Evolutionary conservation across 2,797 vertebrate species (phyloP), one percentile per base, ranked within the genome.

Genomic region (Lithobates sylvaticus): DNA sequence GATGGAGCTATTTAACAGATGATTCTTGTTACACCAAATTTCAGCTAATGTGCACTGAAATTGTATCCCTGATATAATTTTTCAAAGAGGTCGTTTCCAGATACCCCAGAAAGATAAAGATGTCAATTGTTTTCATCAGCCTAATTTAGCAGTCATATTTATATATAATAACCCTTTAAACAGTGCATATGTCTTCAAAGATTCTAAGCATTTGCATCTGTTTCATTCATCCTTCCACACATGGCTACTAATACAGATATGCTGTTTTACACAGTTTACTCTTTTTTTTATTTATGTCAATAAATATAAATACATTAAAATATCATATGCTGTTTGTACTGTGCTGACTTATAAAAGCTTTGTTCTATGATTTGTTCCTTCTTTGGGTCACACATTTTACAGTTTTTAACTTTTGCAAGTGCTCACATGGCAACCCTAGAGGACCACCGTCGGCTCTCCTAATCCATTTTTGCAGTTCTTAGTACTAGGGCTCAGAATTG

Each of bases 1-100:
- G 26, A 23, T 26, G 39, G 13, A 79, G 47, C 10, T 42, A 80
- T 74, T 44, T 54, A 26, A 73, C 84, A 80, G 77, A 85, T 85
- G 77, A 85, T 67, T 85, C 84, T 68, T 68, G 84, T 85, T 85
- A 80, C 58, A 44, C 44, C 18, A 58, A 50, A 80, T 54, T 80
- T 34, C 61, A 47, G 50, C 54, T 65, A 34, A 65, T 75, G 70
- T 80, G 32, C 32, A 50, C 54, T 80, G 84, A 71, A 79, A 85
- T 58, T 61, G 58, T 65, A 80, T 68, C 74, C 61, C 77, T 75
- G 76, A 79, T 75, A 80, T 78, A 78, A 16, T 70, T 70, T 84
- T 84, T 54, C 75, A 84, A 84, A 78, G 81, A 77, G 23, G 58
- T 80, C 23, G 8, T 80, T 80, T 85, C 18, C 29, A 65, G 70